A percentile compares a stretch with the other conserved stretches of the same genome.
These are phyloP conservation scores for Synanthedon vespiformis DNA, from an alignment of 2,888 invertebrate genomes.

Conservation along the genomic window DNA sequence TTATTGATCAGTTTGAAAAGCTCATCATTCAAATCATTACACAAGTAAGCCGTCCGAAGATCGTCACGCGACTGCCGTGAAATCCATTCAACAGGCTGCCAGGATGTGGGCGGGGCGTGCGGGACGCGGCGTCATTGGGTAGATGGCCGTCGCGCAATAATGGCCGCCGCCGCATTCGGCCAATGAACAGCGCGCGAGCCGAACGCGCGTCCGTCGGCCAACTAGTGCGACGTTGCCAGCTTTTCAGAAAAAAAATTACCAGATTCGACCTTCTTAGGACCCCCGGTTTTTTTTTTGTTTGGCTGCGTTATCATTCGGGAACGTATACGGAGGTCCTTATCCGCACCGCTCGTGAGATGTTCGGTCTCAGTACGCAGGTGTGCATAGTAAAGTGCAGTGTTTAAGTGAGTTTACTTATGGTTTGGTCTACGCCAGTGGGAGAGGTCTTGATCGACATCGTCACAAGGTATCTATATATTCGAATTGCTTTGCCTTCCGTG, in stretches of 20 bases:
- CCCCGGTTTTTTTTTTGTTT: conserved; percentile 67
- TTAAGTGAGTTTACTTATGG: conserved; percentile 53
- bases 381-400: conserved; percentile 42
- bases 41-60: conserved; percentile 27
- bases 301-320: conserved; percentile 67
- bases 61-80: conserved; percentile 50
- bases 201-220: conserved; percentile 64
- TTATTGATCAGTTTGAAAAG: not conserved
- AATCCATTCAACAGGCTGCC: conserved; percentile 58
- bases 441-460: conserved; percentile 64
- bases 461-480: conserved; percentile 40
- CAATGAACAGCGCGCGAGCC: conserved; percentile 62
- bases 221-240: conserved; percentile 64
- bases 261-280: conserved; percentile 70
- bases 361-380: conserved; percentile 37
- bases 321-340: conserved; percentile 57
- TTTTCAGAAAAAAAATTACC: conserved; percentile 61
- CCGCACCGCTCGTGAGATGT: conserved; percentile 56
- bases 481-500: not conserved
- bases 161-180: conserved; percentile 66
- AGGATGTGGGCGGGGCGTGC: conserved; percentile 68
- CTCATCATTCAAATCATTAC: conserved; percentile 4
- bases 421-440: conserved; percentile 63
- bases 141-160: conserved; percentile 43
- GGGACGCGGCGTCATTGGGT: conserved; percentile 62